These are phyloP conservation scores for Stigmatopora argus DNA, from an alignment of 2,113 vertebrate species.

Conservation along the genomic window DNA sequence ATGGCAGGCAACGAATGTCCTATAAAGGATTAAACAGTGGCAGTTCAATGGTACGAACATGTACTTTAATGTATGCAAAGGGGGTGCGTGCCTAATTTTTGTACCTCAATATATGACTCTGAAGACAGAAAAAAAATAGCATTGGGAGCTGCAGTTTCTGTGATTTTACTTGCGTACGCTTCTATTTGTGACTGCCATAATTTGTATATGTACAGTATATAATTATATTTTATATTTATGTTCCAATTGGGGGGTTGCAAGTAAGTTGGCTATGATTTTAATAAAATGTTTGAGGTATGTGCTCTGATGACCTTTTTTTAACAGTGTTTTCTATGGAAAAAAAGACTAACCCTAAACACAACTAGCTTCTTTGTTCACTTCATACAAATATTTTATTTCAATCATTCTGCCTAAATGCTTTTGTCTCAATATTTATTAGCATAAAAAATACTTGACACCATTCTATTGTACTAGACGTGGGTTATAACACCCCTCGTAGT, in stretches of 20 bases:
- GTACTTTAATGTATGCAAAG: not conserved
- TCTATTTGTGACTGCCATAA: constrained; percentile 61
- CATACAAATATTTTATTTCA: not conserved
- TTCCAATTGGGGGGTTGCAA: constrained; percentile 57
- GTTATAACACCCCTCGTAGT: not conserved
- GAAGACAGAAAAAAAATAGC: constrained; percentile 5
- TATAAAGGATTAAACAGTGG: too few species aligned
- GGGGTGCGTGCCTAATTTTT: constrained; percentile 49
- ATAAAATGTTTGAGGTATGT: constrained; percentile 64
- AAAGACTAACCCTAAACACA: constrained; percentile 12
- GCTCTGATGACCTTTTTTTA: too few species aligned
- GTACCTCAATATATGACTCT: constrained; percentile 37
- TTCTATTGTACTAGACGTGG: not conserved
- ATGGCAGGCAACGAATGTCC: too few species aligned
- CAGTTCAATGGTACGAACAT: constrained; percentile 14
- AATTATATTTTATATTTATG: constrained; percentile 74
- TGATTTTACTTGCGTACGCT: constrained; percentile 50
- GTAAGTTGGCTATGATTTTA: constrained; percentile 65
- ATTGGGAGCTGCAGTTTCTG: constrained; percentile 47
- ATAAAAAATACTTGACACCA: not conserved
- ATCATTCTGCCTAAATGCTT: not conserved
- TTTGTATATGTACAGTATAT: constrained; percentile 62
- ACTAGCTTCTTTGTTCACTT: not conserved
- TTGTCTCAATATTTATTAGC: not conserved
- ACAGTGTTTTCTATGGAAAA: constrained; percentile 15